Evolutionary conservation across 2,888 invertebrate genomes (phyloP).

Genomic region (Ennomos fuscantarius): DNA sequence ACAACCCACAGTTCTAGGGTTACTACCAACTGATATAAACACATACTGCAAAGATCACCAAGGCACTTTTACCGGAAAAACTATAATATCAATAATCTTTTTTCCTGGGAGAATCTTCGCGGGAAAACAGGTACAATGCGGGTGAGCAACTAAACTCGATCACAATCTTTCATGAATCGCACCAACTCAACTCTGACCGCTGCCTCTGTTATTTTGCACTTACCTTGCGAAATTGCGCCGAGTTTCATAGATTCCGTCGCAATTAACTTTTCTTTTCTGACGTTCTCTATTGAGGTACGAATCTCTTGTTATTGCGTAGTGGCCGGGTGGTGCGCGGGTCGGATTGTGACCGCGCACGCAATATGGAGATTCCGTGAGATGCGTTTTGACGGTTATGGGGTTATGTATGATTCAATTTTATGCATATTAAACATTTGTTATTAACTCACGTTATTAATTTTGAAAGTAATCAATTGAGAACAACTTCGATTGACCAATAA

Average conservation of each 20-base stretch:
- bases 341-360: constrained; percentile 23
- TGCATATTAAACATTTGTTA: background rate
- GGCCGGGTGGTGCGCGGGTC: constrained; percentile 9
- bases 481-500: no score
- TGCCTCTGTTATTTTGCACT: constrained; percentile 54
- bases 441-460: no score
- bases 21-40: no score
- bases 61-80: no score
- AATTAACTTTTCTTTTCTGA: constrained; percentile 57
- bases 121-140: no score
- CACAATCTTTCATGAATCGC: constrained; percentile 30
- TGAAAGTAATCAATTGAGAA: no score
- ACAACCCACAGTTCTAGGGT: no score
- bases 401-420: constrained; percentile 11
- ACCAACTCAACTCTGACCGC: constrained; percentile 37
- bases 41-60: no score
- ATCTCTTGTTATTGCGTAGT: constrained; percentile 28
- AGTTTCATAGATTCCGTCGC: constrained; percentile 51
- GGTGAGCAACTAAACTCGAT: no score
- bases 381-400: constrained; percentile 4
- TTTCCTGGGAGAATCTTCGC: no score
- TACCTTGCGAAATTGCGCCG: constrained; percentile 58
- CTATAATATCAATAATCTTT: no score
- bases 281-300: constrained; percentile 23
- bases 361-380: background rate